Percentiles rank a stretch among this genome's conserved stretches.
Evolutionary conservation across 2,797 vertebrate genomes (phyloP).

Genomic region (Parotocinclus haroldoi): DNA sequence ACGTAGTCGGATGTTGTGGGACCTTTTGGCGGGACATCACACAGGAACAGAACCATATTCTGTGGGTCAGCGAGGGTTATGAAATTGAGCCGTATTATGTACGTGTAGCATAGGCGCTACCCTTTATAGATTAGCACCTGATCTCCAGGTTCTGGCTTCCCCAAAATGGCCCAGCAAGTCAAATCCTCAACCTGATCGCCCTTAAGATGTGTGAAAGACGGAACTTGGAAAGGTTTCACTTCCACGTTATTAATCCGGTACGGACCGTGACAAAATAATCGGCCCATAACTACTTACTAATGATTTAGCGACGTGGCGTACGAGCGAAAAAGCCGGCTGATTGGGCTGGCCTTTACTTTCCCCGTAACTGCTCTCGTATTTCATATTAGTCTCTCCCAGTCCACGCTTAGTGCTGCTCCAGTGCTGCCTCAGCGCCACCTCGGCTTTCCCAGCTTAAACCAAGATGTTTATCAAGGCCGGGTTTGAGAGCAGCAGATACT

Average conservation of each 20-base stretch:
- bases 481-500: slow-evolving; percentile 54
- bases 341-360: slow-evolving; percentile 63
- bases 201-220: no score
- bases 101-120: no score
- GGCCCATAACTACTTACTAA: slow-evolving; percentile 9
- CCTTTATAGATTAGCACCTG: no score
- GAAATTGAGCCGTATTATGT: no score
- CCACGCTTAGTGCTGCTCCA: slow-evolving; percentile 65
- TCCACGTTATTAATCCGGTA: slow-evolving; percentile 22
- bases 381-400: slow-evolving; percentile 70
- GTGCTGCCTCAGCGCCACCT: slow-evolving; percentile 53
- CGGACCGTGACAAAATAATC: slow-evolving; percentile 10
- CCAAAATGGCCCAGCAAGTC: not conserved
- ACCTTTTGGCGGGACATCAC: no score
- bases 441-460: slow-evolving; percentile 68
- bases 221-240: no score
- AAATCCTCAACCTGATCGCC: no score
- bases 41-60: no score
- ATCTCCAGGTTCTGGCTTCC: no score
- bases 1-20: no score
- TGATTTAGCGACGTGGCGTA: not conserved
- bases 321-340: slow-evolving; percentile 23
- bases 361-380: slow-evolving; percentile 68
- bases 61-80: no score
- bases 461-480: slow-evolving; percentile 77